Evolutionary conservation across 92 coral and sea anemone species (phyloP).

Genomic region (Nematostella vectensis): DNA sequence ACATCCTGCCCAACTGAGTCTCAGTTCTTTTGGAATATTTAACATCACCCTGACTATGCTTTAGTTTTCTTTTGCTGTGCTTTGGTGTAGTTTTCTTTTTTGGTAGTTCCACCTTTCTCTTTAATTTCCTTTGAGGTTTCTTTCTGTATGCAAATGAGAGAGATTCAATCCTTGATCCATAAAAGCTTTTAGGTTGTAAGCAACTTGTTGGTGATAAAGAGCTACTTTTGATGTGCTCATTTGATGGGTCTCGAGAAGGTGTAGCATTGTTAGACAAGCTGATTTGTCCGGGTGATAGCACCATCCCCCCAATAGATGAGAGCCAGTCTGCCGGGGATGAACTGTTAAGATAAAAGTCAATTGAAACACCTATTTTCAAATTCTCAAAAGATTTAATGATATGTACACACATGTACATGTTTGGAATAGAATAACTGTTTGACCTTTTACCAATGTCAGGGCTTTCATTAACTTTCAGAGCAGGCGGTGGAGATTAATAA

Average conservation of each 20-base stretch:
- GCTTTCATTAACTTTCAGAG: too few relatives aligned
- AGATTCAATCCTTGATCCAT: constrained; percentile 25
- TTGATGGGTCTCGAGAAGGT: background rate
- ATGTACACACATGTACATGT: too few relatives aligned
- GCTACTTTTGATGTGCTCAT: background rate
- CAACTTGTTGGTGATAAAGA: constrained; percentile 21
- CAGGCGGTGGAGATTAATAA: too few relatives aligned
- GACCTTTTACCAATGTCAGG: too few relatives aligned
- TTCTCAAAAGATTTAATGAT: too few relatives aligned
- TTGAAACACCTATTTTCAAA: too few relatives aligned
- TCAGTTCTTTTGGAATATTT: background rate
- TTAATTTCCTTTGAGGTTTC: background rate
- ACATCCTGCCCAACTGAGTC: background rate
- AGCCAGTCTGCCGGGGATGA: constrained; percentile 23
- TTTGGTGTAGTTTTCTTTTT: too few relatives aligned
- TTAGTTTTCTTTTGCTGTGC: background rate
- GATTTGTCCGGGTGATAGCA: background rate
- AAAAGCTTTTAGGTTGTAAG: constrained; percentile 32
- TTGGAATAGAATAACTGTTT: too few relatives aligned
- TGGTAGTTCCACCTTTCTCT: background rate
- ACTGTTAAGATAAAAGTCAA: too few relatives aligned
- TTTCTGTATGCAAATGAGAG: constrained; percentile 6
- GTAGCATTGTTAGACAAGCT: constrained; percentile 1
- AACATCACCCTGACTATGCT: background rate
- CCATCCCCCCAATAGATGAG: constrained; percentile 5